Conservation (phyloP, 2,888 invertebrate species). For the Bruchidius siliquastri region DNA sequence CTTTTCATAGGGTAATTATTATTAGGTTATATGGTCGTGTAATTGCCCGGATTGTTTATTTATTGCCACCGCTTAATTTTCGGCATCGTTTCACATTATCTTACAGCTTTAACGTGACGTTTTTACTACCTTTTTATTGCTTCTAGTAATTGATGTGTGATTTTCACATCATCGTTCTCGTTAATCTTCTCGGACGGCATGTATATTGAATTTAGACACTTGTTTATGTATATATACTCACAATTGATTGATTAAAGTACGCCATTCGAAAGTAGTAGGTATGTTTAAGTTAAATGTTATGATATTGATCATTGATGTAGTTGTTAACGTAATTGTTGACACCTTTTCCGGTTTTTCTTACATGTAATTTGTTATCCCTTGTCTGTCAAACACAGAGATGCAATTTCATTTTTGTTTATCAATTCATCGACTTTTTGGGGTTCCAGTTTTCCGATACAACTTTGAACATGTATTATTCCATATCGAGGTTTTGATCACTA, state of each 20-base stretch:
- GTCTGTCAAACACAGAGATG: no score
- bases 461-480: no score
- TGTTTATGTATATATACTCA: not conserved
- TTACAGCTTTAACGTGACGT: not conserved
- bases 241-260: not conserved
- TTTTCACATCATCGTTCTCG: not conserved
- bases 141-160: not conserved
- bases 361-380: no score
- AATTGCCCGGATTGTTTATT: conserved; percentile 6
- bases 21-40: conserved; percentile 36
- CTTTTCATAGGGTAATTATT: conserved; percentile 48
- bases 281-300: no score
- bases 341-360: no score
- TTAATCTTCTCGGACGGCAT: not conserved
- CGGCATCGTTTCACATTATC: not conserved
- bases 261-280: no score
- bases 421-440: no score
- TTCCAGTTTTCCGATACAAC: no score
- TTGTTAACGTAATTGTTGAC: no score
- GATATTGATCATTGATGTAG: no score
- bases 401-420: no score
- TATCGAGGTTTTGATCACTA: no score
- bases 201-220: not conserved
- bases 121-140: not conserved
- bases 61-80: conserved; percentile 1